Percentiles rank a stretch among this genome's conserved stretches.
Conservation (phyloP, 2,888 invertebrate species). For the Gerris lacustris region DNA sequence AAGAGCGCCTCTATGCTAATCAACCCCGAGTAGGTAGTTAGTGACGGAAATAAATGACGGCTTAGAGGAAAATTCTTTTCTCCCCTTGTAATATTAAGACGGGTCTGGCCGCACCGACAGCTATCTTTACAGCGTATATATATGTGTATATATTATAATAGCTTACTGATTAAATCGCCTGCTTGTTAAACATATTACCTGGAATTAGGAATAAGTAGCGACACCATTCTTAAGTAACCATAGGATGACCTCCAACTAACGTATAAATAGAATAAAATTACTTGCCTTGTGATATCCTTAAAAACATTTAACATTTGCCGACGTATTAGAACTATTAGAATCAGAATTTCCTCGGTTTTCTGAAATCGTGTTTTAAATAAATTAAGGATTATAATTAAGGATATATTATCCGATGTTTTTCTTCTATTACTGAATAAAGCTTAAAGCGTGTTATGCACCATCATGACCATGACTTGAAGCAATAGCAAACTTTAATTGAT, state of each 20-base stretch:
- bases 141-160: background rate
- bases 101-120: background rate
- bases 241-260: background rate
- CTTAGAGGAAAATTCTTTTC: background rate
- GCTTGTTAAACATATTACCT: background rate
- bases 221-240: background rate
- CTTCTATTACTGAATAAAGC: no score
- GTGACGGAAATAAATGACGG: background rate
- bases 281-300: no score
- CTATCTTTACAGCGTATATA: background rate
- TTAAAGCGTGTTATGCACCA: no score
- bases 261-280: no score
- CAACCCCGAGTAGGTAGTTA: background rate
- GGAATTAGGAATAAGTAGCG: background rate
- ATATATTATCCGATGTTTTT: no score
- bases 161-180: background rate
- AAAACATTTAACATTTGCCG: no score
- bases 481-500: no score
- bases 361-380: no score
- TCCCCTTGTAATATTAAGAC: background rate
- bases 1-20: constrained; percentile 1
- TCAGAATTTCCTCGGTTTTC: no score
- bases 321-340: no score
- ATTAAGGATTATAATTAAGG: no score
- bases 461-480: no score